Evolutionary conservation across 53 echinoderm and acorn worm genomes (phyloP), one percentile per base, ranked within the genome.

Genomic region (Stichopus horrens): DNA sequence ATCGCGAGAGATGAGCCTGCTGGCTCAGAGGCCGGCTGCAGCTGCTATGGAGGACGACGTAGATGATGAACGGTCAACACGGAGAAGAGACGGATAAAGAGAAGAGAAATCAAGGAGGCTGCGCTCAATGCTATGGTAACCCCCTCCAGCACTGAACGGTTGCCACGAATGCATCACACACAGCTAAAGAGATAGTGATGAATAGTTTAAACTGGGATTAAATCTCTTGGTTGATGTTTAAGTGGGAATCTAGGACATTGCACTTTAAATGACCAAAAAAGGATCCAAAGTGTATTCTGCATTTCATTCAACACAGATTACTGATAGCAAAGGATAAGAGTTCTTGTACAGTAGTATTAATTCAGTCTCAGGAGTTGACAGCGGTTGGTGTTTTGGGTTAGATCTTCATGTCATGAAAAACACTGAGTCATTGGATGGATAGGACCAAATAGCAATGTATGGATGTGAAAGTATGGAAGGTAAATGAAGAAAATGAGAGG

Each of bases 221-320:
- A 79, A 79, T 56, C 56, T 79, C 53, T 9, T 55, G 54, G 14
- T 79, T 79, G 79, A 79, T 79, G 79, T 18, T 79, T 54, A 18
- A 56, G 79, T 14, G 79, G 79, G 79, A 79, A 79, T 55, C 20
- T 10, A 14, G 79, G 79, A 55, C 79, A 79, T 54, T 79, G 79
- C 20, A 79, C 79, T 79, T 79, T 79, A 54, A 79, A 13, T 71
- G 79, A 55, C 57, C 4, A 79, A 74, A 74, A 79, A 7, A 21
- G 71, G 71, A 71, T 71, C 19, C 18, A 18, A 7, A 18, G 19
- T 0, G 71, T 71, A 21, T 71, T 13, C 71, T n/a, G 19, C 71
- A 71, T 13, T 16, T 63, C 63, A 63, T 16, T 63, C 63, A 71
- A 71, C 71, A 71, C 19, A 18, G 16, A 71, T 71, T 18, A 16